phyloP scores from a whole-genome alignment of 1,140 invertebrate species.

The Tetragonula clypearis region DNA sequence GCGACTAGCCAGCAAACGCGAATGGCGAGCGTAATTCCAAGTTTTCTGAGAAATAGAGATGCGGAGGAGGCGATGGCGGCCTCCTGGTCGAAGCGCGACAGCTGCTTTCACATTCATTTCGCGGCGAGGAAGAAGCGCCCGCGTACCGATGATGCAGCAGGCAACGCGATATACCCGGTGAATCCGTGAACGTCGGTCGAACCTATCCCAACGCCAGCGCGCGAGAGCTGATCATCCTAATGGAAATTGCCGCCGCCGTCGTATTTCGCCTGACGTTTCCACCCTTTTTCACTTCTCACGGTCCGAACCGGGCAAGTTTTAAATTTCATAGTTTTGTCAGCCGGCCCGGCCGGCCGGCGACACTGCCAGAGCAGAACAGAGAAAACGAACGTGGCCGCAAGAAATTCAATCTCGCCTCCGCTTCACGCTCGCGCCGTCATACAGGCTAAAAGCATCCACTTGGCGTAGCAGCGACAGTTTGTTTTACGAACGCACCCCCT shows the following conservation, averaged over 20 bases:
- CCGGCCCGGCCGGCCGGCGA: background rate
- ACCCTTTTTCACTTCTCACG: too few species aligned
- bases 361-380: background rate
- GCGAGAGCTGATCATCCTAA: conserved; percentile 27
- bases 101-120: conserved; percentile 6
- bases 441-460: conserved; percentile 63
- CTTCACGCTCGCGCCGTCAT: conserved; percentile 53
- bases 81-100: background rate
- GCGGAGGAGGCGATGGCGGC: background rate
- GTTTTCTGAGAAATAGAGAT: conserved; percentile 1
- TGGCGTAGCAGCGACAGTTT: conserved; percentile 51
- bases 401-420: conserved; percentile 59
- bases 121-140: background rate
- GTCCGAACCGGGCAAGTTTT: conserved; percentile 35
- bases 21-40: conserved; percentile 23
- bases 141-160: too few species aligned
- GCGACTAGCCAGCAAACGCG: conserved; percentile 3
- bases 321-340: conserved; percentile 60
- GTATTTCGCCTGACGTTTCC: conserved; percentile 4
- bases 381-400: conserved; percentile 37
- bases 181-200: background rate
- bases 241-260: conserved; percentile 15
- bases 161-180: background rate
- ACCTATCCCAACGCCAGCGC: background rate
- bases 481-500: conserved; percentile 54